Percentiles rank a stretch among this genome's conserved stretches.
Evolutionary conservation across 1,140 invertebrate species (phyloP).

Genomic region (Magallana angulata): DNA sequence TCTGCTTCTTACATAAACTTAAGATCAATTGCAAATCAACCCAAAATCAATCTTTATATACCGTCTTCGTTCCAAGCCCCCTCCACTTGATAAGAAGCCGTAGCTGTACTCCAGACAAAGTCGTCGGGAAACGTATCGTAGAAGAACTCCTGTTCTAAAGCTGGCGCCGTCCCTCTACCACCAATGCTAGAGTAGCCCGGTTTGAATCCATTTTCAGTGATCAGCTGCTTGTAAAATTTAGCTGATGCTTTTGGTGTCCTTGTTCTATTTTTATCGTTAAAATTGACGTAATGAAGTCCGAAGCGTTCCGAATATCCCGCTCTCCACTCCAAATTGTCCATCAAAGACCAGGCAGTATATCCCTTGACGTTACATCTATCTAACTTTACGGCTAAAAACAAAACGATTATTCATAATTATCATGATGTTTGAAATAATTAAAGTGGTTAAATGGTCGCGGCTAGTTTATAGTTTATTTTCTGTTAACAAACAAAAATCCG

Average conservation of each 20-base stretch:
- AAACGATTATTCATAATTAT: neutral
- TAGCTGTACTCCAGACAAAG: conserved; percentile 79
- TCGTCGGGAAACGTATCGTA: conserved; percentile 77
- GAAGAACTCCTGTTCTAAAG: conserved; percentile 61
- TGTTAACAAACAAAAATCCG: too few species aligned
- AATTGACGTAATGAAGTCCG: conserved; percentile 88
- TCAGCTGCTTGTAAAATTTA: conserved; percentile 63
- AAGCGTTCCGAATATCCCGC: conserved; percentile 82
- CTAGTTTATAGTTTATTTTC: too few species aligned
- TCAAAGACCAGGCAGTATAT: conserved; percentile 87
- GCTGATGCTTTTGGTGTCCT: conserved; percentile 87
- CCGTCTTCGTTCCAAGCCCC: conserved; percentile 79
- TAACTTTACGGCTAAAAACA: conserved; percentile 77
- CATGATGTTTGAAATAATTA: too few species aligned
- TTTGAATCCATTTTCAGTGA: conserved; percentile 70
- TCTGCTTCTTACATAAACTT: too few species aligned
- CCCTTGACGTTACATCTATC: conserved; percentile 84
- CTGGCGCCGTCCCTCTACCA: neutral
- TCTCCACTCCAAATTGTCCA: conserved; percentile 91
- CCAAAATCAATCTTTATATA: conserved; percentile 44
- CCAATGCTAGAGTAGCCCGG: conserved; percentile 50
- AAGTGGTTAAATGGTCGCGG: too few species aligned
- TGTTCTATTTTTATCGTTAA: conserved; percentile 83
- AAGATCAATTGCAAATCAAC: too few species aligned
- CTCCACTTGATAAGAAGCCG: conserved; percentile 80